Conservation (phyloP, 2,797 vertebrate genomes). For the Cacajao melanocephalus region DNA sequence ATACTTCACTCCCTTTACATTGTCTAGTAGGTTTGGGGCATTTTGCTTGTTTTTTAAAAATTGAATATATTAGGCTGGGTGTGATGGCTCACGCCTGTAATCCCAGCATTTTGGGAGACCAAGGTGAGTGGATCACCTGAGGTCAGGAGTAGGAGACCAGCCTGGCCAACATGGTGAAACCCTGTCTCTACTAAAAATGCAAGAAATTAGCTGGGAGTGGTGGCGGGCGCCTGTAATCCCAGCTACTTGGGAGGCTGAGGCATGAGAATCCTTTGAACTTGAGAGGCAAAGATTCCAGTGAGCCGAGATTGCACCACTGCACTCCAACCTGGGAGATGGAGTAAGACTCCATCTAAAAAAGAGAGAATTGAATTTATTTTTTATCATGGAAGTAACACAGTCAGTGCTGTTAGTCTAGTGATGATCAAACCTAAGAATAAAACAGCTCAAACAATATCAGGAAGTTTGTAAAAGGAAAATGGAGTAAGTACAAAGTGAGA, state of each 20-base stretch:
- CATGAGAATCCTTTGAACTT: too few relatives aligned
- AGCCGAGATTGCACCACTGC: too few relatives aligned
- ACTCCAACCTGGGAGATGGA: too few relatives aligned
- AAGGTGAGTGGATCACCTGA: too few relatives aligned
- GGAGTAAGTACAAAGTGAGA: conserved; percentile 34
- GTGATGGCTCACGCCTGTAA: background rate
- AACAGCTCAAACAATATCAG: conserved; percentile 28
- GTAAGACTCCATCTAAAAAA: too few relatives aligned
- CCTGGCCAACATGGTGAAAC: too few relatives aligned
- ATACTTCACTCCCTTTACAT: background rate
- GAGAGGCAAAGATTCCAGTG: too few relatives aligned
- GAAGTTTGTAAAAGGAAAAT: conserved; percentile 8
- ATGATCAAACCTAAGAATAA: conserved; percentile 24
- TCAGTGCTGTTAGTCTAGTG: conserved; percentile 31
- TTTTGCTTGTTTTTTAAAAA: conserved; percentile 45
- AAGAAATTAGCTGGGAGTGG: too few relatives aligned
- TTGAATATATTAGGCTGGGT: background rate
- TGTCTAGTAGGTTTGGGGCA: background rate
- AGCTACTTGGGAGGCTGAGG: too few relatives aligned
- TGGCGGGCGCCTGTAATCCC: too few relatives aligned
- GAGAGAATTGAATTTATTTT: background rate
- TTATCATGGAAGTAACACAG: background rate
- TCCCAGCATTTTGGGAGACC: background rate
- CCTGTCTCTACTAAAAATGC: too few relatives aligned
- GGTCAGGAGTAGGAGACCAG: too few relatives aligned